Base-by-base conservation (phyloP, 2,113 vertebrate species). In the Acrocephalus kingi region DNA sequence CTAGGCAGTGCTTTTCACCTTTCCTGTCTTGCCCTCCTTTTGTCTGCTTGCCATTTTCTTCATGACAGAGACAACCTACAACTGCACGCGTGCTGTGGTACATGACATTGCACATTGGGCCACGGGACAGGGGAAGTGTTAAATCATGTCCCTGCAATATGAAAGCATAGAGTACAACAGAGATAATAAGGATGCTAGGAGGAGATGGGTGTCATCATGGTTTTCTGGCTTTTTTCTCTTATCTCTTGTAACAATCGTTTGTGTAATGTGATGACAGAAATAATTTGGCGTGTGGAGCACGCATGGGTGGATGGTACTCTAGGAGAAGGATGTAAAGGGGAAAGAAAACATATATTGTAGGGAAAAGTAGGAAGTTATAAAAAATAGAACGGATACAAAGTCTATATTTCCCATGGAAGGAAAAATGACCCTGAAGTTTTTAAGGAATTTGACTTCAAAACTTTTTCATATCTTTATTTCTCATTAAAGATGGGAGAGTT, bases 161-260 rank as follows among this genome's bases (percentile, higher is more conserved):
- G 61, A 39, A 30, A 62, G 3, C 27, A 15, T 3, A 12, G 37
- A 27, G 9, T 31, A 37, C 1, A 1, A 37, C 1, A 55, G 30
- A 56, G 5, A 24, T 54, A 39, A 48, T 45, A 25, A 45, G 11
- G 6, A 9, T 45, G 24, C 21, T 49, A 30, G 41, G 46, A 39
- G 45, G 25, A 33, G n/a, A 64, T 9, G 33, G 22, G 20, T 56
- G 15, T 56, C 27, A 10, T 52, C 1, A 0, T 27, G 12, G 21
- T 49, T 49, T 61, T 48, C 16, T 51, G 59, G 8, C 4, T 45
- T 48, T 43, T 33, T 62, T 62, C 37, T 76, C 39, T 31, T 30
- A 7, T 71, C 6, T 62, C 39, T 83, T 35, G 1, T 24, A 48
- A 15, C 8, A 33, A n/a, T 30, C 0, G 2, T 30, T 68, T 82